Evolutionary conservation across 2,113 vertebrate genomes (phyloP), one percentile per base, ranked within the genome.

Genomic region (Vimba vimba): DNA sequence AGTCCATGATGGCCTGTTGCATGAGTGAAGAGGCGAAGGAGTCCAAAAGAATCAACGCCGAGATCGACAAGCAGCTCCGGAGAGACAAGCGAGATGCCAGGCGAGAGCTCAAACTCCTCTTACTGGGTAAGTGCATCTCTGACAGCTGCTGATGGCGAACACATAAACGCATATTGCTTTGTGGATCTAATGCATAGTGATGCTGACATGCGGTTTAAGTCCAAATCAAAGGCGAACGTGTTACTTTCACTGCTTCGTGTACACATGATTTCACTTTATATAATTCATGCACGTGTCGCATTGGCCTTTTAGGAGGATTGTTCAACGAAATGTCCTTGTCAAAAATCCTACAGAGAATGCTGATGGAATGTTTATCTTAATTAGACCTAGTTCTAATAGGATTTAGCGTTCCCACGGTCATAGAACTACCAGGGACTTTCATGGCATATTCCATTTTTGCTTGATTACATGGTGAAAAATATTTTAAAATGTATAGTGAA

Each of bases 1-100:
- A 97, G 94, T 98, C 97, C 96, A 97, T 98, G 96, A 99, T 98
- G 97, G 97, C 97, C 94, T 98, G 97, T 94, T 99, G 97, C 96
- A 96, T 98, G 93, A 99, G 97, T 94, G 97, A 99, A 92, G 97
- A 99, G 96, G 97, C 97, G 93, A 98, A 99, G 95, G 97, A 99
- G 95, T 98, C 97, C 88, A 98, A 98, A 94, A 96, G 97, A 94
- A 99, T 98, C 95, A 99, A 99, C 95, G 97, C 97, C 88, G 97
- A 98, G 95, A 99, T 98, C 93, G 97, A 99, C 94, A 98, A 98
- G 93, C 97, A 99, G 93, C 96, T 98, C 87, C 96, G 97, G 93
- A 95, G 97, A 94, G 97, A 99, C 95, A 99, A 99, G 90, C 96
- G 97, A 91, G 97, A 98, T 93, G 96, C 97, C 62, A 94, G 97